Base-by-base conservation (phyloP, 1,140 invertebrate species). In the Notospermus geniculatus region DNA sequence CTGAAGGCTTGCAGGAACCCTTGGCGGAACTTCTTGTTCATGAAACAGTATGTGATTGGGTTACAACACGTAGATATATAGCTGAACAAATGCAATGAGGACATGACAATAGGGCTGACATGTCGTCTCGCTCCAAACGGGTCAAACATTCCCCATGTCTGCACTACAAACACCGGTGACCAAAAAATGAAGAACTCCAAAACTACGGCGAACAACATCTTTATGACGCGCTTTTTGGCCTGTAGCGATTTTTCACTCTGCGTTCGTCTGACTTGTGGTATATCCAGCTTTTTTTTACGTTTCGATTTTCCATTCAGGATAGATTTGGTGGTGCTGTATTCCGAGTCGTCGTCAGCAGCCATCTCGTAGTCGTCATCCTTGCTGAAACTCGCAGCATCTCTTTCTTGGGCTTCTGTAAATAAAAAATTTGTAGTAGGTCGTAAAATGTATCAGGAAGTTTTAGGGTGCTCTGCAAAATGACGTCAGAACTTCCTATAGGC, bases 31-130 rank as follows among this genome's bases (percentile, higher is more conserved):
- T 90, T 91, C 60, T 85, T 84, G 77, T 94, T 94, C 91, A 95
- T 92, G 84, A 95, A 95, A 80, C 91, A 94, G 75, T 95, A 95
- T 0, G 92, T 95, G 70, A 95, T 92, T 0, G 93, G 93, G 77
- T 96, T 95, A 75, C 91, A 91, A 74, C 92, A 95, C 0, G 89
- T 90, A 1, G 90, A 92, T 36, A 90, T 84, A 73, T 94, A 96
- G 1, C 91, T 90, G 54, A 96, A 76, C 2, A 95, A 82, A 55
- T 93, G 91, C 1, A 95, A 85, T 0, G 90, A 82, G 0, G 89
- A 88, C 19, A 93, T 87, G 11, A 64, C 71, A 28, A 71, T 67
- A 29, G 60, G 70, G 17, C 71, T 79, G 62, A 83, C 66, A 65
- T 67, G 69, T 22, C 67, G 19, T 7, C 41, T n/a, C n/a, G 92